Evolutionary conservation across 2,888 invertebrate genomes (phyloP), one percentile per base, ranked within the genome.

Genomic region (Pediacus dermestoides): DNA sequence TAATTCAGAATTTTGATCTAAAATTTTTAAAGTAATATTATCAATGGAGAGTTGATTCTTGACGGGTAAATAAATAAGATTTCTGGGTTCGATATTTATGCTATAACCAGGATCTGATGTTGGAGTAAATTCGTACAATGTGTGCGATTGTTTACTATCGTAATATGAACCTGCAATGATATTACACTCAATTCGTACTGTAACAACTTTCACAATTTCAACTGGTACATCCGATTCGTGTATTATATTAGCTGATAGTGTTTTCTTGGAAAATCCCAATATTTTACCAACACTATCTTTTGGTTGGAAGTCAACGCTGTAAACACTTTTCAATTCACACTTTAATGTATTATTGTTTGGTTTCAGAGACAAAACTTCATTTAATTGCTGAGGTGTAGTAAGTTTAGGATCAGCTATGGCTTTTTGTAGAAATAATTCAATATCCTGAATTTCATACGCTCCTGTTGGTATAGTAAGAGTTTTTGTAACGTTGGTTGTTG

Each of bases 61-160:
- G 6, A 26, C 26, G 9, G 26, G 26, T 10, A 26, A 26, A n/a
- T 26, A 48, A 1, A 36, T 39, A 41, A 45, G 42, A 16, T 52
- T 48, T n/a, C 10, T 7, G 10, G 26, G 26, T 10, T 26, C n/a
- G 4, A 26, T 10, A 10, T 26, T 10, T 26, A 26, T 26, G 9
- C 26, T 26, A 10, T 26, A 26, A 10, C 26, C 26, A 4, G 10
- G 26, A 10, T 26, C 10, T 7, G 10, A 7, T 26, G n/a, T 6
- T 26, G 26, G 26, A 7, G 8, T 6, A 26, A 26, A 26, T 10
- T 26, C n/a, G 26, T 26, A 26, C 10, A 26, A 10, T n/a, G 26
- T 26, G 10, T 26, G 26, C 6, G 10, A 26, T 7, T n/a, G 8
- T 10, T 26, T 7, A 10, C 10, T n/a, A n/a, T 10, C 10, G 10